Evolutionary conservation across 2,888 invertebrate species (phyloP).

Genomic region (Cerceris ruficornis): DNA sequence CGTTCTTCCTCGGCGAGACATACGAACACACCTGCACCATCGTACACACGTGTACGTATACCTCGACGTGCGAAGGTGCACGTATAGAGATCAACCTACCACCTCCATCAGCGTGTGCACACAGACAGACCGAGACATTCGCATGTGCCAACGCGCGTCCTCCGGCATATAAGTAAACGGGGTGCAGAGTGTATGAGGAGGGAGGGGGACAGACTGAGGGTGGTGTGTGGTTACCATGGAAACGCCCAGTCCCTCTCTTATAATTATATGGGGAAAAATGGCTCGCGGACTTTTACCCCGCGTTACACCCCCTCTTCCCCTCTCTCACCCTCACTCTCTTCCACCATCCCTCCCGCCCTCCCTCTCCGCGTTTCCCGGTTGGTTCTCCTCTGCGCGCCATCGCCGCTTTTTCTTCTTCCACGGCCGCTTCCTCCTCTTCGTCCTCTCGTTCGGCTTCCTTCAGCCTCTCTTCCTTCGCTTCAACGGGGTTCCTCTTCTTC

Average conservation of each 20-base stretch:
- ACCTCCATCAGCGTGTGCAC: constrained; percentile 43
- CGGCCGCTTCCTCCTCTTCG: constrained; percentile 22
- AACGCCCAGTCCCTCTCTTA: constrained; percentile 81
- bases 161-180: constrained; percentile 79
- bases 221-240: constrained; percentile 79
- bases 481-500: constrained; percentile 5
- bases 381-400: constrained; percentile 27
- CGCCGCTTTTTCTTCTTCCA: constrained; percentile 49
- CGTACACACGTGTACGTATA: constrained; percentile 47
- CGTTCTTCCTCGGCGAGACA: constrained; percentile 31
- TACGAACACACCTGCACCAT: constrained; percentile 20
- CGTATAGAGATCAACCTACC: constrained; percentile 34
- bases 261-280: constrained; percentile 81
- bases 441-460: constrained; percentile 29
- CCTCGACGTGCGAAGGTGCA: not conserved
- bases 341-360: constrained; percentile 33
- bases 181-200: constrained; percentile 72
- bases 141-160: constrained; percentile 73
- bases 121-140: constrained; percentile 44
- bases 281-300: constrained; percentile 81
- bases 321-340: constrained; percentile 29
- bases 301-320: constrained; percentile 68
- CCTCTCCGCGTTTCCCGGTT: constrained; percentile 25
- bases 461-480: constrained; percentile 14
- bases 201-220: constrained; percentile 65